These are phyloP conservation scores for Acrocera orbiculus DNA, from an alignment of 2,888 invertebrate genomes.

Conservation along the genomic window DNA sequence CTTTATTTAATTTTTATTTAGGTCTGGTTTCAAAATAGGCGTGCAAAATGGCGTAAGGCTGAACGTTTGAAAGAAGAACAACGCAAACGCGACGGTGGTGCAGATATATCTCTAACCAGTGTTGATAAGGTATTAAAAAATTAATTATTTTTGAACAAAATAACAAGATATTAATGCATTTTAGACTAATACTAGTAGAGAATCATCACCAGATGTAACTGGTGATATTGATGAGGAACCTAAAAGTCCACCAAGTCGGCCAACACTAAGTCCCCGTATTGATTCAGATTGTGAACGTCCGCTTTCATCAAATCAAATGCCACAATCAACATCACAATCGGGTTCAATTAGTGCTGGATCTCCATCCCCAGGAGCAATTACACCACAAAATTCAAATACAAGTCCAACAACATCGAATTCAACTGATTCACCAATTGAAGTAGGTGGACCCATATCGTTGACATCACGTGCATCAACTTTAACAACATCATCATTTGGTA, in stretches of 20 bases:
- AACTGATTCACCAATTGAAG: slow-evolving; percentile 40
- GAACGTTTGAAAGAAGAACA: slow-evolving; percentile 84
- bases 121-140: slow-evolving; percentile 25
- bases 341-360: slow-evolving; percentile 34
- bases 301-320: slow-evolving; percentile 27
- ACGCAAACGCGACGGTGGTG: slow-evolving; percentile 60
- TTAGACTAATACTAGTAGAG: slow-evolving; percentile 29
- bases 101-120: slow-evolving; percentile 43
- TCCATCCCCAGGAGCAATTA: slow-evolving; percentile 28
- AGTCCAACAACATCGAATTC: slow-evolving; percentile 41
- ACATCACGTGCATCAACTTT: slow-evolving; percentile 24
- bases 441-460: slow-evolving; percentile 30
- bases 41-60: slow-evolving; percentile 86
- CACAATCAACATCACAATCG: slow-evolving; percentile 32
- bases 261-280: slow-evolving; percentile 24
- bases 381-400: slow-evolving; percentile 29
- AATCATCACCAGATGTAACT: slow-evolving; percentile 32
- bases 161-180: not conserved
- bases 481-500: slow-evolving; percentile 42
- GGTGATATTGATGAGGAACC: slow-evolving; percentile 32
- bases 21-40: slow-evolving; percentile 88
- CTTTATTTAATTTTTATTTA: slow-evolving; percentile 22
- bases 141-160: not conserved
- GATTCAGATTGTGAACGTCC: slow-evolving; percentile 31
- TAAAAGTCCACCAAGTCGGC: slow-evolving; percentile 21